A percentile compares a stretch with the other conserved stretches of the same genome.
phyloP scores from a whole-genome alignment of 2,113 vertebrate genomes.

The Neopipo cinnamomea region DNA sequence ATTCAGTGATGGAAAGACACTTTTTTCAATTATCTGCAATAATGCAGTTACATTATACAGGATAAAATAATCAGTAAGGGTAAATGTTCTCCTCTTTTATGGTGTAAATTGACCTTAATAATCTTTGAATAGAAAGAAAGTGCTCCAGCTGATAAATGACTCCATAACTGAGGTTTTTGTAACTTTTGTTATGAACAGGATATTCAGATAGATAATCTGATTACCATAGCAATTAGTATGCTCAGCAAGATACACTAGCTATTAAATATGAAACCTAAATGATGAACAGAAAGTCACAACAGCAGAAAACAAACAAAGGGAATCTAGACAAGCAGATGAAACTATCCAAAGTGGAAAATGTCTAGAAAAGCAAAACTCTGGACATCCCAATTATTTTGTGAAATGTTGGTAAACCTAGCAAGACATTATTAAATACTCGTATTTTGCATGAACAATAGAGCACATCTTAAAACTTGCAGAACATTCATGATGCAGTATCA shows the following conservation, averaged over 20 bases:
- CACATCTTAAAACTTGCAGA: not conserved
- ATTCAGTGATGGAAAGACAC: not conserved
- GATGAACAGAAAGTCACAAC: not conserved
- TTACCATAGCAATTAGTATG: not conserved
- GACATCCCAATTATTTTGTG: not conserved
- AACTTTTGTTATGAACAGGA: not conserved
- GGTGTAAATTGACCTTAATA: not conserved
- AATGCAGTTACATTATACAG: not conserved
- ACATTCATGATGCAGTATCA: not conserved
- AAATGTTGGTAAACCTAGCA: not conserved
- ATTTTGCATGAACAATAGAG: not conserved
- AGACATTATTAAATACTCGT: not conserved
- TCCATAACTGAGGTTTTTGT: not conserved
- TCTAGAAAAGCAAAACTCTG: not conserved
- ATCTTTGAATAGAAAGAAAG: not conserved
- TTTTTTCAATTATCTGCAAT: not conserved
- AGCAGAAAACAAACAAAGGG: not conserved
- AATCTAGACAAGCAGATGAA: not conserved
- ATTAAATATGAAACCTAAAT: not conserved
- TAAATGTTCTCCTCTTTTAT: not conserved
- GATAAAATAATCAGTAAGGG: not conserved
- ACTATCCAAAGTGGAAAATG: not conserved
- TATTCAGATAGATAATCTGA: not conserved
- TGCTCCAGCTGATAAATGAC: not conserved
- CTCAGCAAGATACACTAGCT: not conserved